Evolutionary conservation across 2,888 invertebrate genomes (phyloP).

Genomic region (Blastobasis lacticolella): DNA sequence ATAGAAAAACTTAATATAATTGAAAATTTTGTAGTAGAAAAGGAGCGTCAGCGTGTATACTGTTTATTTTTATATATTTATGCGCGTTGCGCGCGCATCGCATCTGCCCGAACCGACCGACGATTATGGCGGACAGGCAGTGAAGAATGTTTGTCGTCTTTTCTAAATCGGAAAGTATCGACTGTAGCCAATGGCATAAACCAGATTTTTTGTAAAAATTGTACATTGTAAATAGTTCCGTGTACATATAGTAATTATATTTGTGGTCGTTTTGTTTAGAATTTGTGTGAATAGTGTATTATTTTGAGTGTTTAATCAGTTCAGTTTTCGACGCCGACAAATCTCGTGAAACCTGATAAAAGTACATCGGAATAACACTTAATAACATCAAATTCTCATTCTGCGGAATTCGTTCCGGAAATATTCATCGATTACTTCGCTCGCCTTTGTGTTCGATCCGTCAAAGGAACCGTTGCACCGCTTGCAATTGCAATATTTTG

Average conservation of each 20-base stretch:
- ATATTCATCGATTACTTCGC: conserved; percentile 37
- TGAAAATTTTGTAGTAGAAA: neutral
- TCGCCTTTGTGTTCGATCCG: conserved; percentile 74
- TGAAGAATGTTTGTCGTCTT: conserved; percentile 71
- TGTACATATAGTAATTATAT: conserved; percentile 84
- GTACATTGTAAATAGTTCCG: conserved; percentile 82
- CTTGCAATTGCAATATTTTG: conserved; percentile 70
- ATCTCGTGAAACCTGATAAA: conserved; percentile 52
- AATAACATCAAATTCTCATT: conserved; percentile 34
- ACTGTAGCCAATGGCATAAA: conserved; percentile 80
- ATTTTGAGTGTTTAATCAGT: conserved; percentile 75
- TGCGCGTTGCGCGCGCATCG: conserved; percentile 74
- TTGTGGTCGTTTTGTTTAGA: conserved; percentile 76
- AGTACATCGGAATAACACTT: conserved; percentile 57
- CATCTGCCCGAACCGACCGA: conserved; percentile 55
- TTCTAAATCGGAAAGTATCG: conserved; percentile 77
- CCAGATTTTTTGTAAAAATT: conserved; percentile 76
- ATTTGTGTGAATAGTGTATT: conserved; percentile 76
- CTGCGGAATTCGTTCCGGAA: conserved; percentile 20
- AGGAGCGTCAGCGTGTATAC: conserved; percentile 28
- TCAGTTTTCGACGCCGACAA: conserved; percentile 78
- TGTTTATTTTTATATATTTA: conserved; percentile 61
- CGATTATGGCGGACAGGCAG: conserved; percentile 72
- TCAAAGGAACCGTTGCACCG: conserved; percentile 68
- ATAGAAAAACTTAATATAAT: too few relatives aligned